Base-by-base conservation (phyloP, 2,113 vertebrate genomes). In the Vulpes vulpes region DNA sequence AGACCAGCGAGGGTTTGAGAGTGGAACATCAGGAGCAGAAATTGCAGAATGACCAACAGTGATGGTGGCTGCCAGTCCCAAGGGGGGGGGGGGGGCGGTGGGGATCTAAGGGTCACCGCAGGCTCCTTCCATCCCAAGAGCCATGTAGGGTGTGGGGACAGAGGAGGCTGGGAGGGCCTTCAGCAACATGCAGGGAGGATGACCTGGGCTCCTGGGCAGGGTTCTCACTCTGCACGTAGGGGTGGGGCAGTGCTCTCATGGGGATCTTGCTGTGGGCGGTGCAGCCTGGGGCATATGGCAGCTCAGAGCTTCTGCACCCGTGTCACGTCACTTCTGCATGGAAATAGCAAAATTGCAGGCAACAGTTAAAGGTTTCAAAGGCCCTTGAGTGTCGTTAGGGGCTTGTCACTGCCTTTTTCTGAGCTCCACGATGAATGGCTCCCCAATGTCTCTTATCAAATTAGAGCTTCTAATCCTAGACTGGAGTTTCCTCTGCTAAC, bases 391-490 rank as follows among this genome's bases (percentile, higher is more conserved):
- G 83, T 96, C 32, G 0, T 97, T 96, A 97, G 94, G 74, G 69
- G 35, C 83, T 96, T 96, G 96, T 96, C 96, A 94, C 71, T 83
- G 55, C 67, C 57, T 86, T 95, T 89, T 89, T 94, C 86, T 0
- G 2, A 89, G 74, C 79, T 94, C 22, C 23, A 22, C 7, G 25
- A 96, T 78, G 83, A 97, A 98, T 96, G 97, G 59, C 43, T 98
- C 98, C 94, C 96, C 87, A 81, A 94, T 87, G 96, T 90, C 92
- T 89, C 82, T 95, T 69, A 92, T 96, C 97, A 96, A 87, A 97
- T 97, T 82, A 95, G 94, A 90, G 88, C 95, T 94, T 87, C 96
- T 96, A 97, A 90, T 97, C 97, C 55, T 3, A 38, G 94, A 62
- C 92, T 55, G 94, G 32, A 60, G 83, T 79, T 27, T n/a, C 92